These are phyloP conservation scores for Anneissia japonica DNA, from an alignment of 35 echinoderm and acorn worm genomes.

Conservation along the genomic window DNA sequence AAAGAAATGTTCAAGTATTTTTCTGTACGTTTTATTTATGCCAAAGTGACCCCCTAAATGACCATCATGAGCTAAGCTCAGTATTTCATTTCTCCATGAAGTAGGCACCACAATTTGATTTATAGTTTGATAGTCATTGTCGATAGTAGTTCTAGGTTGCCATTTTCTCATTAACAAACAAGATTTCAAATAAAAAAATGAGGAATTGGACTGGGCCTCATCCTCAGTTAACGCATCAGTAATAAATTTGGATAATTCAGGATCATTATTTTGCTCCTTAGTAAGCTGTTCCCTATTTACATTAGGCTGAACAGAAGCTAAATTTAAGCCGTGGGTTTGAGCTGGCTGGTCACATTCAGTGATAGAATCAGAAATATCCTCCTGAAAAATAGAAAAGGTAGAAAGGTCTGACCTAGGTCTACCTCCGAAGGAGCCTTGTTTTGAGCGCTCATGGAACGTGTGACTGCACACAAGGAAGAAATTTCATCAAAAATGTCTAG, in stretches of 20 bases:
- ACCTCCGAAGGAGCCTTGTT: neutral
- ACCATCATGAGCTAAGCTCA: conserved; percentile 33
- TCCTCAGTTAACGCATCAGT: neutral
- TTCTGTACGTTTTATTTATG: conserved; percentile 28
- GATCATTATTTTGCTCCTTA: conserved; percentile 29
- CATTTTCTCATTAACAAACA: conserved; percentile 62
- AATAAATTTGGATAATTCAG: neutral
- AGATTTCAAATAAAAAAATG: conserved; percentile 19
- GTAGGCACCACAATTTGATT: conserved; percentile 47
- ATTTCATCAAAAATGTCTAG: neutral
- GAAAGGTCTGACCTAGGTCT: neutral
- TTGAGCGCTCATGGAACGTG: conserved; percentile 12
- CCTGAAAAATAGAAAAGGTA: neutral
- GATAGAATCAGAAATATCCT: neutral
- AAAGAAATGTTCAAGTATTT: conserved; percentile 46
- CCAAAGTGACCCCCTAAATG: conserved; percentile 21
- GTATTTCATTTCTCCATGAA: conserved; percentile 1
- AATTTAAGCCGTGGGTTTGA: neutral
- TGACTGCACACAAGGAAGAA: neutral
- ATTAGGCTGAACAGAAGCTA: neutral
- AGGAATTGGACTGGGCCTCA: neutral
- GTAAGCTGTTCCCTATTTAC: neutral
- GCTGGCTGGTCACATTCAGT: neutral
- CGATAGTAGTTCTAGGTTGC: conserved; percentile 7
- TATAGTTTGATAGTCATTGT: conserved; percentile 30